Base-by-base conservation (phyloP, 2,113 vertebrate genomes). In the Oreochromis spilurus region DNA sequence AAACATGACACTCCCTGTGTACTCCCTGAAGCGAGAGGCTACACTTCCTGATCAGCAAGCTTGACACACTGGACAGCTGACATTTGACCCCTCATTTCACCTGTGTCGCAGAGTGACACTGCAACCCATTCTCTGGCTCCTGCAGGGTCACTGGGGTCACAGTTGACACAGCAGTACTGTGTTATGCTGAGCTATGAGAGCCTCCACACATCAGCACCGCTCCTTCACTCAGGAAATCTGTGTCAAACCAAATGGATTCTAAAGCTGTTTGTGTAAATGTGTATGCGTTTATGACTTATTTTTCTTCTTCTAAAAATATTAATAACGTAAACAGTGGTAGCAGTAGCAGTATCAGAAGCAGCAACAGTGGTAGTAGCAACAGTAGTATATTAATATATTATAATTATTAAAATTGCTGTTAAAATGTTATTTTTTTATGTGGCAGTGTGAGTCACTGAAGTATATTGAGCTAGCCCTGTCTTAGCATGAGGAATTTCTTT, bases 111-210 rank as follows among this genome's bases (percentile, higher is more conserved):
- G 70, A 81, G 86, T 65, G 79, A 89, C 92, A 90, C 86, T 9
- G 54, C 89, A 45, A 91, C 86, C 90, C 88, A 85, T 92, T 94
- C 92, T 90, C 77, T 67, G 72, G 88, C 91, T 90, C 88, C 87
- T 88, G 86, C 75, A 36, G 90, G 94, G 95, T 95, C 91, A n/a
- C 82, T 5, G 57, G 89, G 94, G 93, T 94, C 93, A 94, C 91
- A 88, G 94, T 94, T 95, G 95, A 95, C 95, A 96, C 95, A 95
- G 95, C 94, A 94, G 91, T 96, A 92, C 92, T 93, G 94, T 94
- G 95, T 95, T 95, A 90, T 94, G 94, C 93, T 93, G 94, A 93
- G 93, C 89, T 90, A 82, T 85, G 88, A 92, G 93, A 93, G 92
- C 88, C 86, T 86, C 89, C 50, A 24, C 87, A 94, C 83, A 93